Conservation (phyloP, 2,113 vertebrate species). For the Gadus chalcogrammus region DNA sequence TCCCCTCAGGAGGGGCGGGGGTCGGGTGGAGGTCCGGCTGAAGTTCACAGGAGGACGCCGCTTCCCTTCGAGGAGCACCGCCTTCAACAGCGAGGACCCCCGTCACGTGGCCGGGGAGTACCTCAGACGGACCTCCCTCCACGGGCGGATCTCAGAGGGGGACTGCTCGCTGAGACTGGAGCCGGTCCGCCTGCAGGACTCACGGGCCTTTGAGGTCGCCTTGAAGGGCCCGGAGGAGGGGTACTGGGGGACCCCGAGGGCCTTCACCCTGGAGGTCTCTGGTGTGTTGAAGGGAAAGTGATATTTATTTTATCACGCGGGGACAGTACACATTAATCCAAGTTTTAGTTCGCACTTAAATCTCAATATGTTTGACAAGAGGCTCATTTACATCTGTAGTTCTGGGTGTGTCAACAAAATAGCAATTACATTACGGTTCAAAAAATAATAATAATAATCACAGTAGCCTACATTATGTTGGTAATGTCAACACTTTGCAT, state of each 20-base stretch:
- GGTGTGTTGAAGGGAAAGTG: conserved; percentile 47
- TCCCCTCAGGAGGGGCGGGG: conserved; percentile 18
- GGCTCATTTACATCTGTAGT: too few relatives aligned
- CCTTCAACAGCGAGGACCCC: conserved; percentile 60
- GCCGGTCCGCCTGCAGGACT: conserved; percentile 50
- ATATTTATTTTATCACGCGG: background rate
- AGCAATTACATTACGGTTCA: background rate
- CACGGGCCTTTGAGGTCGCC: conserved; percentile 52
- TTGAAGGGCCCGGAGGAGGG: conserved; percentile 50
- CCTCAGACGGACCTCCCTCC: conserved; percentile 52
- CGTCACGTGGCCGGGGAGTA: conserved; percentile 51
- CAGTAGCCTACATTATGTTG: too few relatives aligned
- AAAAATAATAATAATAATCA: too few relatives aligned
- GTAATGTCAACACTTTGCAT: too few relatives aligned
- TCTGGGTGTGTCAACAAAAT: too few relatives aligned
- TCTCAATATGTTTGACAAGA: too few relatives aligned
- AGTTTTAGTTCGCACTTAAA: background rate
- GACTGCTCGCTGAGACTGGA: conserved; percentile 74
- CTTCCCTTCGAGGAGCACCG: conserved; percentile 28
- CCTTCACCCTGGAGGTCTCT: conserved; percentile 47
- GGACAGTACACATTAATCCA: background rate
- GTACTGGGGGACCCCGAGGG: conserved; percentile 50
- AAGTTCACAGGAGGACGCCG: conserved; percentile 33
- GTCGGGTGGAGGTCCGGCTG: conserved; percentile 49
- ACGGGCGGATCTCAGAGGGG: conserved; percentile 54